phyloP scores from a whole-genome alignment of 2,113 vertebrate species.

The Urocitellus parryii region DNA sequence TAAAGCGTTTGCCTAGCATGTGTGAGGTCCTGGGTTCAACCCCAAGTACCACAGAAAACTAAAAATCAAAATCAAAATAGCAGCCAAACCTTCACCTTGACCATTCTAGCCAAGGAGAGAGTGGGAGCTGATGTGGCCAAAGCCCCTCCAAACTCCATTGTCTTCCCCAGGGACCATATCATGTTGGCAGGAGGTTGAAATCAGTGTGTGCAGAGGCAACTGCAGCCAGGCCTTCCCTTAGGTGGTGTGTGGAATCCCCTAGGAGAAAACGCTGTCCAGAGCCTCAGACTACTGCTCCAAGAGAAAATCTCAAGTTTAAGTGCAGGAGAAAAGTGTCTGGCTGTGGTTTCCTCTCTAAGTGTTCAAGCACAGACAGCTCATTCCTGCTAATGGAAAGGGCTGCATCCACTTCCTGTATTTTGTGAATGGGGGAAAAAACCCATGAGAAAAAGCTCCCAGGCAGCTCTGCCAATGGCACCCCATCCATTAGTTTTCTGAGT shows the following conservation, averaged over 20 bases:
- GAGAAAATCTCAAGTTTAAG: conserved; percentile 38
- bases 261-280: not conserved
- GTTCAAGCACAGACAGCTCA: not conserved
- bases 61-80: not conserved
- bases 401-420: conserved; percentile 40
- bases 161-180: not conserved
- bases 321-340: not conserved
- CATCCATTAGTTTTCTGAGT: conserved; percentile 43
- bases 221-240: not conserved
- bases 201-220: not conserved
- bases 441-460: conserved; percentile 40
- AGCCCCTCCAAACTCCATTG: not conserved
- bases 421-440: conserved; percentile 43
- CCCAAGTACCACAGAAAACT: not conserved
- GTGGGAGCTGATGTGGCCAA: not conserved
- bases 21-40: not conserved
- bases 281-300: not conserved
- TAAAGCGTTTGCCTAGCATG: not conserved
- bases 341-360: conserved; percentile 69
- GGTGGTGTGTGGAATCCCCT: not conserved
- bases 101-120: not conserved
- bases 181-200: not conserved
- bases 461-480: not conserved
- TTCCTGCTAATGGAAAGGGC: conserved; percentile 55
- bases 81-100: not conserved